Conservation (phyloP, 2,113 vertebrate species). For the Pachypanchax playfairii region DNA sequence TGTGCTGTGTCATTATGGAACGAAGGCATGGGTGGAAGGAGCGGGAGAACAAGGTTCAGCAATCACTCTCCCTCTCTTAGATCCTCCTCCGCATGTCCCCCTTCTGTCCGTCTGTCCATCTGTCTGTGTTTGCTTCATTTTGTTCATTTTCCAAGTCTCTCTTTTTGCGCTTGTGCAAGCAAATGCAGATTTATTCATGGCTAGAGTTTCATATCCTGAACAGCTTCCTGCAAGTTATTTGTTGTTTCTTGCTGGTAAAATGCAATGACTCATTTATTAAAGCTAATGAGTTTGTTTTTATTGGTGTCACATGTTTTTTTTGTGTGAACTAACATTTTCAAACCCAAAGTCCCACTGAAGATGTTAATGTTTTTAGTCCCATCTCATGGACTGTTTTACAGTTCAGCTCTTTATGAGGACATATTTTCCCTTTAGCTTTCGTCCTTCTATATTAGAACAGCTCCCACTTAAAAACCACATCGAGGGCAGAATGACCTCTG, state of each 20-base stretch:
- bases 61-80: slow-evolving; percentile 39
- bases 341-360: not conserved
- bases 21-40: slow-evolving; percentile 67
- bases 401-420: slow-evolving; percentile 60
- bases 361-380: slow-evolving; percentile 8
- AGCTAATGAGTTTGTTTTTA: slow-evolving; percentile 12
- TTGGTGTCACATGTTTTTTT: slow-evolving; percentile 24
- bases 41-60: slow-evolving; percentile 65
- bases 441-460: slow-evolving; percentile 55
- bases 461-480: slow-evolving; percentile 42
- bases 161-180: slow-evolving; percentile 27
- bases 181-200: slow-evolving; percentile 33
- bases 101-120: slow-evolving; percentile 40
- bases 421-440: slow-evolving; percentile 52
- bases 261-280: slow-evolving; percentile 25
- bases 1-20: slow-evolving; percentile 73
- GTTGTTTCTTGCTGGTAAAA: slow-evolving; percentile 40
- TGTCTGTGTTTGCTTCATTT: slow-evolving; percentile 28
- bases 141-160: slow-evolving; percentile 15
- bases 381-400: slow-evolving; percentile 43
- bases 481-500: slow-evolving; percentile 42
- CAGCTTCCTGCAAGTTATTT: slow-evolving; percentile 2
- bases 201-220: slow-evolving; percentile 23
- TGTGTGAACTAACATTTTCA: slow-evolving; percentile 9
- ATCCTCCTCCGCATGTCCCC: slow-evolving; percentile 64